phyloP scores from a whole-genome alignment of 2,888 invertebrate genomes.

The Himalopsyche kuldschensis region DNA sequence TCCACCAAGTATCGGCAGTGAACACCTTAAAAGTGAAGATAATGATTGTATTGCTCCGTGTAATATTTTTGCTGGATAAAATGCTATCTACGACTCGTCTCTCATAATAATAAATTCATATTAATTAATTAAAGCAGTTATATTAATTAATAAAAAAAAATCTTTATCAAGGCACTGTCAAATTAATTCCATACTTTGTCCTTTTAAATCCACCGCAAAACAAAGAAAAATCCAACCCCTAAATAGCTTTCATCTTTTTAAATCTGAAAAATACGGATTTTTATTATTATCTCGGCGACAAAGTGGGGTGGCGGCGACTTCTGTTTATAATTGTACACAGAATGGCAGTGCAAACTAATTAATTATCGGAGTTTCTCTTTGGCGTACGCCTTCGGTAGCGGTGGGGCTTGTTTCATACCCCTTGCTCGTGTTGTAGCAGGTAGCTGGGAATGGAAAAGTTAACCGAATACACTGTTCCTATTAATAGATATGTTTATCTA shows the following conservation, averaged over 20 bases:
- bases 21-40: no score
- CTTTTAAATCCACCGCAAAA: neutral
- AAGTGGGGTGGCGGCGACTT: neutral
- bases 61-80: no score
- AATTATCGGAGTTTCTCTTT: constrained; percentile 25
- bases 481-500: neutral
- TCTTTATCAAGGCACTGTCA: neutral
- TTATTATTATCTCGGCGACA: neutral
- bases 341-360: constrained; percentile 26
- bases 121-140: no score
- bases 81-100: no score
- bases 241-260: neutral
- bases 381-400: constrained; percentile 14
- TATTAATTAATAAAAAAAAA: neutral
- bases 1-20: no score
- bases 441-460: neutral
- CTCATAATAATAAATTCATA: no score
- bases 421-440: neutral
- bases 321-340: neutral
- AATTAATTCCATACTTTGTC: neutral
- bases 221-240: neutral
- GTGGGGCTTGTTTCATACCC: neutral
- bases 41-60: no score
- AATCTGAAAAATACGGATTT: neutral
- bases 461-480: neutral